These are phyloP conservation scores for Nylanderia fulva DNA, from an alignment of 1,140 invertebrate genomes.

Conservation along the genomic window DNA sequence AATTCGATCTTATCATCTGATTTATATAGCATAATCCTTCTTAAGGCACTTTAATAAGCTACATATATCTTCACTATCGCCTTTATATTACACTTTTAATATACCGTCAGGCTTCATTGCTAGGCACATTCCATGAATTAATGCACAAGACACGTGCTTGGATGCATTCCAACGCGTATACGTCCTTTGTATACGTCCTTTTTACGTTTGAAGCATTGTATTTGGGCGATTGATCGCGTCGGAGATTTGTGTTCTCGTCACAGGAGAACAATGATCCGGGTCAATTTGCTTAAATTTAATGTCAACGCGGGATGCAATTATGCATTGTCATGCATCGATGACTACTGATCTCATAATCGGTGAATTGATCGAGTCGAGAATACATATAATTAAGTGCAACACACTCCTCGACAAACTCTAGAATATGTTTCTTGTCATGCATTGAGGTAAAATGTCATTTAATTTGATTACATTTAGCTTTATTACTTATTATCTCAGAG, in stretches of 20 bases:
- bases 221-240: neutral
- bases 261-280: neutral
- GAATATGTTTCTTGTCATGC: neutral
- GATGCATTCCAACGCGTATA: neutral
- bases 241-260: neutral
- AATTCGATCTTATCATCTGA: neutral
- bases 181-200: neutral
- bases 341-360: conserved; percentile 24
- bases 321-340: neutral
- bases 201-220: neutral
- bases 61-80: neutral
- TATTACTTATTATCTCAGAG: neutral
- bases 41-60: neutral
- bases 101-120: neutral
- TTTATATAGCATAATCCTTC: neutral
- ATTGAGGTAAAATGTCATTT: neutral
- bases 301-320: neutral
- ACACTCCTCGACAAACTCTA: neutral
- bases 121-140: conserved; percentile 6
- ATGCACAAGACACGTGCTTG: conserved; percentile 15
- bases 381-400: neutral
- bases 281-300: conserved; percentile 28
- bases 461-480: neutral
- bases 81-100: neutral
- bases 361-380: neutral